These are phyloP conservation scores for Zaprionus gabonicus DNA, from an alignment of 1,140 invertebrate species.

Conservation along the genomic window DNA sequence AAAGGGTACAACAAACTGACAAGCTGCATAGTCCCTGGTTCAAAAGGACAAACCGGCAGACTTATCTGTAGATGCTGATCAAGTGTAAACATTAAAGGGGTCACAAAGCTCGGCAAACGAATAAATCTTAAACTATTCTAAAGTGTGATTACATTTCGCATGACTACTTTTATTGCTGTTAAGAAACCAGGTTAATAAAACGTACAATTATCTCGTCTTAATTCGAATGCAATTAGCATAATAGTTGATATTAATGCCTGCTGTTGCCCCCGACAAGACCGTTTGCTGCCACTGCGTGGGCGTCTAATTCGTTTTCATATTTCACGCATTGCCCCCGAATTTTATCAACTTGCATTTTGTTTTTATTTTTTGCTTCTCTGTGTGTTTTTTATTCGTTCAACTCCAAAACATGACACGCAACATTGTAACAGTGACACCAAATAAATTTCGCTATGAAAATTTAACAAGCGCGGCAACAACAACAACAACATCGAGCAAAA, in stretches of 20 bases:
- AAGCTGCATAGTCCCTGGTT: no score
- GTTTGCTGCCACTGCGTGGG: neutral
- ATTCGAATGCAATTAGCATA: slow-evolving; percentile 52
- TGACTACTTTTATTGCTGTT: no score
- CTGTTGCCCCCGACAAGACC: slow-evolving; percentile 5
- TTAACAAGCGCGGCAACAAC: slow-evolving; percentile 34
- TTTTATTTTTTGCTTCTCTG: slow-evolving; percentile 12
- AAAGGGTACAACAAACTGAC: no score
- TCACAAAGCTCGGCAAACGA: no score
- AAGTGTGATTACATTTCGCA: neutral
- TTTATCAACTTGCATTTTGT: slow-evolving; percentile 17
- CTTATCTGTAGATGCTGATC: no score
- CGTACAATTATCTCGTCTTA: slow-evolving; percentile 17
- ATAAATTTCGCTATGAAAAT: slow-evolving; percentile 60
- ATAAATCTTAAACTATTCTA: neutral
- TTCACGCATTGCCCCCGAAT: slow-evolving; percentile 49
- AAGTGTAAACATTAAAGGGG: no score
- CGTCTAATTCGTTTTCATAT: slow-evolving; percentile 29
- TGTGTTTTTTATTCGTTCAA: slow-evolving; percentile 13
- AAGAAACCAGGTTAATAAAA: neutral
- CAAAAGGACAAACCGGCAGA: no score
- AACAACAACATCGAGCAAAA: slow-evolving; percentile 15
- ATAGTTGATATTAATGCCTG: slow-evolving; percentile 45
- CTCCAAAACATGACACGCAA: slow-evolving; percentile 58
- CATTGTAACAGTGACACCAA: slow-evolving; percentile 72